Evolutionary conservation across 2,113 vertebrate genomes (phyloP), one percentile per base, ranked within the genome.

Genomic region (Excalfactoria chinensis): DNA sequence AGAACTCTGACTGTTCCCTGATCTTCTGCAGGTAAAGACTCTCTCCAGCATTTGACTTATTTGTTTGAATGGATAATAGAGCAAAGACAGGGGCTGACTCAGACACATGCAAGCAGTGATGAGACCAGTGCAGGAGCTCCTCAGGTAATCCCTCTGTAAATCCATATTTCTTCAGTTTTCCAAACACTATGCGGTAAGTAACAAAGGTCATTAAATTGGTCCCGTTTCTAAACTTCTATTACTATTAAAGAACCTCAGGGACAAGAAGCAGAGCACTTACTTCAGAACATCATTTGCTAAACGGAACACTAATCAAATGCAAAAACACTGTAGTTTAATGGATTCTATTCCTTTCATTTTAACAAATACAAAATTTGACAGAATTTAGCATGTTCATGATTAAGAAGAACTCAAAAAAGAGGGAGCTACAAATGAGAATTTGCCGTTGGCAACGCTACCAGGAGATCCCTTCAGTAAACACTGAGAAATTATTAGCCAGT

Each of bases 101-200:
- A 5, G 48, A 25, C 1, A 0, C 0, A 11, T 12, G 23, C 12
- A 2, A 6, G 9, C 28, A 6, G 37, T 6, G 1, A 32, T 0
- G 28, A 44, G 19, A 21, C 6, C 21, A 4, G 3, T 1, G 21
- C 46, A 37, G 70, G 21, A 7, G 72, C 51, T n/a, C 26, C 20
- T 19, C 64, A 2, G 3, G 21, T 3, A 16, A 32, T 8, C 28
- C 2, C 3, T 6, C 21, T 25, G 72, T 23, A 44, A 49, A 49
- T 23, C 48, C 7, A 34, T 1, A 44, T 32, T 22, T 21, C 46
- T 51, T 32, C 20, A 9, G 7, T 53, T 70, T 72, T 58, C 19
- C 78, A 76, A 23, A 59, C 30, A 40, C 59, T 2, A 0, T 25
- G 40, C 41, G 32, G 58, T 37, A 20, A 70, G 30, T 56, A 55